Conservation (phyloP, 2,797 vertebrate species). For the Onychomys leucogaster region DNA sequence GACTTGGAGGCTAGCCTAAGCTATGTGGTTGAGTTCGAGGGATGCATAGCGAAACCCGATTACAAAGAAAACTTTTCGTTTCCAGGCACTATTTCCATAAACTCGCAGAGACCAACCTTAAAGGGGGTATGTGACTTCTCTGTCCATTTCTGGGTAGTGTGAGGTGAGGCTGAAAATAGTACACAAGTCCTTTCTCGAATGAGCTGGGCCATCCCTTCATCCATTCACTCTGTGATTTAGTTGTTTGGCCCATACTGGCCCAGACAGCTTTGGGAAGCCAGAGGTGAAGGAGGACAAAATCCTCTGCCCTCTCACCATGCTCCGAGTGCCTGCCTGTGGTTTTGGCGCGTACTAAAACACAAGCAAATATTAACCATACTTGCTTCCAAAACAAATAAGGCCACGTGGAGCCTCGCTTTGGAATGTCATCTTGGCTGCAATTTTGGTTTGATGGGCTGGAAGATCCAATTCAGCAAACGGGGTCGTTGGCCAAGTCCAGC, state of each 20-base stretch:
- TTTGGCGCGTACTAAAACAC: constrained; percentile 64
- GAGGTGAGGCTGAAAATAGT: neutral
- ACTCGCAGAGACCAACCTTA: neutral
- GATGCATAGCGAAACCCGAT: neutral
- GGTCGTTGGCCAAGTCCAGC: neutral
- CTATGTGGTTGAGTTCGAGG: neutral
- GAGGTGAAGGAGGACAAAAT: neutral
- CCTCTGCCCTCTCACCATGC: constrained; percentile 49
- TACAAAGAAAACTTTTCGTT: neutral
- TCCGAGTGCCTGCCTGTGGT: neutral
- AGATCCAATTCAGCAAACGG: neutral
- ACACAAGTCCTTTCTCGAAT: neutral
- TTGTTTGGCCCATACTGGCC: neutral
- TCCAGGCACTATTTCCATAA: neutral
- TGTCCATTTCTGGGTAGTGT: neutral
- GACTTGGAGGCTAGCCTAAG: neutral
- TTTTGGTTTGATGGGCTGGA: constrained; percentile 23
- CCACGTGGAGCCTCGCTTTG: constrained; percentile 66
- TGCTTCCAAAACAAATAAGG: constrained; percentile 81
- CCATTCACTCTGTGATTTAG: neutral
- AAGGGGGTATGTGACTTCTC: neutral
- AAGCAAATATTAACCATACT: constrained; percentile 64
- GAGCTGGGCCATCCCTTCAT: neutral
- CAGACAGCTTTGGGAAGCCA: neutral
- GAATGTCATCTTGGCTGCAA: constrained; percentile 53